Evolutionary conservation across 2,888 invertebrate species (phyloP).

Genomic region (Mythimna vitellina): DNA sequence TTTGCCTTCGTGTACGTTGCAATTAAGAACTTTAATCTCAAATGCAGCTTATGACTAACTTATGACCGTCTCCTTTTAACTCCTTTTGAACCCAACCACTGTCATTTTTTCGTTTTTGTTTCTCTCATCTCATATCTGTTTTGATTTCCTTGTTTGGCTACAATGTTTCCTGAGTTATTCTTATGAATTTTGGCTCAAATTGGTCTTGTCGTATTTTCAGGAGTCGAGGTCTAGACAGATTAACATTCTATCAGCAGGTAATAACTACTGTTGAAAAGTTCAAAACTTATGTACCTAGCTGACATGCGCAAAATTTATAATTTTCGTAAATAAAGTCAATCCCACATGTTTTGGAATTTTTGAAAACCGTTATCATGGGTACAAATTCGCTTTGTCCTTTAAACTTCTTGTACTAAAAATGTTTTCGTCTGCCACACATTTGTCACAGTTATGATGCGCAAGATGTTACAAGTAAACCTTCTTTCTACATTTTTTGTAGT

Average conservation of each 20-base stretch:
- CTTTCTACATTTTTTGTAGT: background rate
- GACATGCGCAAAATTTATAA: background rate
- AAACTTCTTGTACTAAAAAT: background rate
- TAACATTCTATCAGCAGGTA: background rate
- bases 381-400: too few species aligned
- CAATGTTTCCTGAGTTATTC: too few species aligned
- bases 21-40: background rate
- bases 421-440: background rate
- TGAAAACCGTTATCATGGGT: background rate
- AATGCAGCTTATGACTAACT: background rate
- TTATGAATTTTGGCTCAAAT: too few species aligned
- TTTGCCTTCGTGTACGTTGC: background rate
- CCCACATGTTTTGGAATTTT: background rate
- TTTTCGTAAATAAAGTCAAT: background rate
- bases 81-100: too few species aligned
- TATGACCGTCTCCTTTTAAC: too few species aligned
- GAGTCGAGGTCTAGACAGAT: too few species aligned
- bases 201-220: too few species aligned
- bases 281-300: background rate
- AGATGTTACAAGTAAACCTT: background rate
- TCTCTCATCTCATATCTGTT: too few species aligned
- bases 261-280: background rate
- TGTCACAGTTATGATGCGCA: background rate
- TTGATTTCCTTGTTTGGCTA: too few species aligned
- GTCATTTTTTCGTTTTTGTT: too few species aligned